A percentile compares a stretch with the other conserved stretches of the same genome.
These are phyloP conservation scores for Philhelius pedissequus DNA, from an alignment of 2,888 invertebrate species.

Conservation along the genomic window DNA sequence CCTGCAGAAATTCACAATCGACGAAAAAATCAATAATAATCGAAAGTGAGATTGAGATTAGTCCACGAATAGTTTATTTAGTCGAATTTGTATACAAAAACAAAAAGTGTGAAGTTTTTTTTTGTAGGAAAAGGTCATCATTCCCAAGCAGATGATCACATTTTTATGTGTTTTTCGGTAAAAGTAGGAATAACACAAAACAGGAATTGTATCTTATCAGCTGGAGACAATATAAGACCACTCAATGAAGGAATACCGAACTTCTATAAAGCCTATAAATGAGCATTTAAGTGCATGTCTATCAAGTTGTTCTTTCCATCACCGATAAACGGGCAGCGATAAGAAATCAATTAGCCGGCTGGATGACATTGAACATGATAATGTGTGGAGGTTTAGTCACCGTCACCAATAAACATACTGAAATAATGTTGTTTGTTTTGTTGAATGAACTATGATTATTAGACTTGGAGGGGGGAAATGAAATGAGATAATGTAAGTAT, in stretches of 20 bases:
- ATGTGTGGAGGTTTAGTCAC: not conserved
- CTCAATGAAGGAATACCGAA: not conserved
- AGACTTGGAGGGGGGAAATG: not conserved
- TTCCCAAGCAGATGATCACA: not conserved
- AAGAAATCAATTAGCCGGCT: conserved; percentile 49
- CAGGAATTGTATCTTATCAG: not conserved
- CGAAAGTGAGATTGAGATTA: conserved; percentile 3
- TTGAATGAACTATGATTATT: not conserved
- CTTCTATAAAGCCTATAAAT: not conserved
- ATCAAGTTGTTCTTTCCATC: conserved; percentile 3
- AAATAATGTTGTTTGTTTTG: conserved; percentile 2
- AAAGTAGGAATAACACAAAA: not conserved
- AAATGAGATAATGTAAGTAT: not conserved
- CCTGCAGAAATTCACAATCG: not conserved
- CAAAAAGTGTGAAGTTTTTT: not conserved
- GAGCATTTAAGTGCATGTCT: conserved; percentile 20
- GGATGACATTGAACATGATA: conserved; percentile 43
- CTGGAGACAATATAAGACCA: not conserved
- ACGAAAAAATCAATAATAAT: not conserved
- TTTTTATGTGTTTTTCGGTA: not conserved
- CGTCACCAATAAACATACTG: not conserved
- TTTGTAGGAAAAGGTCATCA: not conserved
- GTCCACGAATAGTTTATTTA: not conserved
- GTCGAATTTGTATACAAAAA: not conserved
- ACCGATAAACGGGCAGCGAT: conserved; percentile 8